Evolutionary conservation across 1,140 invertebrate species (phyloP).

Genomic region (Eriosoma lanigerum): DNA sequence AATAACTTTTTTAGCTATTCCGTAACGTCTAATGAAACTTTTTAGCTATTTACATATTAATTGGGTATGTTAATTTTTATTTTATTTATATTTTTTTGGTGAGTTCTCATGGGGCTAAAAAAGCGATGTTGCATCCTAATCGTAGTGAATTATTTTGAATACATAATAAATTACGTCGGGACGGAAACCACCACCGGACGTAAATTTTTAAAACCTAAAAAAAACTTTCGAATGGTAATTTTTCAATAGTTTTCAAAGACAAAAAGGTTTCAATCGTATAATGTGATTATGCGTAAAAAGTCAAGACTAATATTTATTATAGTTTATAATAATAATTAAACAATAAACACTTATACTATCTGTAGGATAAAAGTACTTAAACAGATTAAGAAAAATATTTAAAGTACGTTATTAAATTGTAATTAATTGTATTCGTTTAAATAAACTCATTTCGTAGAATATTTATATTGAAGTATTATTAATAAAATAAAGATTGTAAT

Average conservation of each 20-base stretch:
- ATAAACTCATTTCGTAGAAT: no score
- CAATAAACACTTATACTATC: no score
- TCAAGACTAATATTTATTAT: neutral
- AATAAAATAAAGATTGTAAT: no score
- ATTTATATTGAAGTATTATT: no score
- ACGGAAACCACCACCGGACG: neutral
- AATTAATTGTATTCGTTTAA: no score
- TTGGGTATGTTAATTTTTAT: slow-evolving; percentile 24
- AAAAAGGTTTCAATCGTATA: slow-evolving; percentile 7
- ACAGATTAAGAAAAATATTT: no score
- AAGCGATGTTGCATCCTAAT: slow-evolving; percentile 2
- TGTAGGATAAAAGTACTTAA: no score
- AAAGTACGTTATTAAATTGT: no score
- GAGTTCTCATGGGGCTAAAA: slow-evolving; percentile 14
- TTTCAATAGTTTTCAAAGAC: neutral
- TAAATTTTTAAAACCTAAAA: slow-evolving; percentile 26
- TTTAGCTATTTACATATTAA: slow-evolving; percentile 24
- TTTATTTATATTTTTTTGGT: slow-evolving; percentile 26
- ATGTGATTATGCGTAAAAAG: neutral
- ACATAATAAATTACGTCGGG: slow-evolving; percentile 30
- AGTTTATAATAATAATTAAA: no score
- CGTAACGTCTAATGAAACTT: neutral
- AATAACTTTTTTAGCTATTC: neutral
- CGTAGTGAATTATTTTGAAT: slow-evolving; percentile 37
- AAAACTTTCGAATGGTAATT: slow-evolving; percentile 16